Percentiles rank a stretch among this genome's conserved stretches.
Conservation (phyloP, 2,113 vertebrate species). For the Bos javanicus region DNA sequence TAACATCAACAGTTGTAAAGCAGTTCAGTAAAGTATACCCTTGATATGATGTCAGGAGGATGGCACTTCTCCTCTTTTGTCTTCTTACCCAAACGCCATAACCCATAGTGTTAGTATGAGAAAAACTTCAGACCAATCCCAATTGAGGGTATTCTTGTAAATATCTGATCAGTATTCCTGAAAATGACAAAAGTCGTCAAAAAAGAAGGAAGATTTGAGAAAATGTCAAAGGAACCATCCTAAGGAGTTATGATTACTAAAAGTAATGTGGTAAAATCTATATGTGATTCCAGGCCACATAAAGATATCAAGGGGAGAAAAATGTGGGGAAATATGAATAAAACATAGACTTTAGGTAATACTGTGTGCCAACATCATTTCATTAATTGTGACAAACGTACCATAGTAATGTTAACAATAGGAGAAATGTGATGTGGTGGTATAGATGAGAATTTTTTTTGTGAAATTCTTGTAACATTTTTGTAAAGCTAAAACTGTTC, state of each 20-base stretch:
- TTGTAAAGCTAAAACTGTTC: neutral
- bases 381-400: neutral
- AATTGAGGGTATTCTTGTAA: neutral
- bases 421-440: rapidly evolving
- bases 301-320: neutral
- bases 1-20: neutral
- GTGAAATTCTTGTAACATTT: neutral
- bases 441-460: neutral
- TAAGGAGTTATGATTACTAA: neutral
- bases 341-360: neutral
- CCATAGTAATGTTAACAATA: neutral
- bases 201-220: neutral
- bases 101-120: neutral
- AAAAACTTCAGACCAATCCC: neutral
- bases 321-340: neutral
- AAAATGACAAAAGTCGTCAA: neutral
- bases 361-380: neutral
- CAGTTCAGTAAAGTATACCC: neutral
- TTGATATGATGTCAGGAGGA: neutral
- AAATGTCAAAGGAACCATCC: neutral
- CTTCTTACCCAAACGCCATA: neutral
- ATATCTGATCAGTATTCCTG: neutral
- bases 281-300: neutral
- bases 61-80: neutral
- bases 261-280: neutral